Conservation (phyloP, 2,797 vertebrate genomes). For the Sebastes hopkinsi region DNA sequence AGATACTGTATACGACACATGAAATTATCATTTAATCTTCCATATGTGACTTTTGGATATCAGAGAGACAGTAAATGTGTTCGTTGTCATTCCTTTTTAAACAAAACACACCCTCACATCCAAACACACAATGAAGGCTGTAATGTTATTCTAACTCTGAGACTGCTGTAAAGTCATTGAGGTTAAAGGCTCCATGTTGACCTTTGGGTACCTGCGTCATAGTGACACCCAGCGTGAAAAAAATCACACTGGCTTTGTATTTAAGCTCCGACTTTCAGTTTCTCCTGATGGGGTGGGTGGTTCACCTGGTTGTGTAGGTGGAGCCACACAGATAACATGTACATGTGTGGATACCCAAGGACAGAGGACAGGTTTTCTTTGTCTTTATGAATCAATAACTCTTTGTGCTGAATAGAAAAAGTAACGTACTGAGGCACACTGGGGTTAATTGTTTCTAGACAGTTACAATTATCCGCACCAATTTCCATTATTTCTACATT, state of each 20-base stretch:
- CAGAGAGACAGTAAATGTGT: neutral
- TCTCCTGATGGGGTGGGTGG: constrained; percentile 7
- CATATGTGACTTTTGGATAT: neutral
- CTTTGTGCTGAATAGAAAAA: neutral
- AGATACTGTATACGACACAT: neutral
- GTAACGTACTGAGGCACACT: neutral
- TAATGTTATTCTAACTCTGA: neutral
- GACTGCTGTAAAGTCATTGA: neutral
- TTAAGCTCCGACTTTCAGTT: constrained; percentile 46
- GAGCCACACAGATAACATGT: constrained; percentile 16
- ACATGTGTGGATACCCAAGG: constrained; percentile 2
- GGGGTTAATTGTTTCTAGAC: neutral
- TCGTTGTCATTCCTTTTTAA: neutral
- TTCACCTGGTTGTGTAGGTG: constrained; percentile 32
- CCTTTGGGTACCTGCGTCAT: constrained; percentile 8
- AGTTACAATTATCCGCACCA: neutral
- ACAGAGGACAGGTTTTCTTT: neutral
- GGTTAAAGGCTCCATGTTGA: constrained; percentile 23
- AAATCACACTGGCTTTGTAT: neutral
- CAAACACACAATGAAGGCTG: neutral
- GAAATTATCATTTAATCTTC: neutral
- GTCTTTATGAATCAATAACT: constrained; percentile 45
- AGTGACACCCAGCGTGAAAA: neutral
- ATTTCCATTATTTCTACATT: neutral
- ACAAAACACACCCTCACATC: neutral